Evolutionary conservation across 2,797 vertebrate genomes (phyloP).

Genomic region (Chrosomus eos): DNA sequence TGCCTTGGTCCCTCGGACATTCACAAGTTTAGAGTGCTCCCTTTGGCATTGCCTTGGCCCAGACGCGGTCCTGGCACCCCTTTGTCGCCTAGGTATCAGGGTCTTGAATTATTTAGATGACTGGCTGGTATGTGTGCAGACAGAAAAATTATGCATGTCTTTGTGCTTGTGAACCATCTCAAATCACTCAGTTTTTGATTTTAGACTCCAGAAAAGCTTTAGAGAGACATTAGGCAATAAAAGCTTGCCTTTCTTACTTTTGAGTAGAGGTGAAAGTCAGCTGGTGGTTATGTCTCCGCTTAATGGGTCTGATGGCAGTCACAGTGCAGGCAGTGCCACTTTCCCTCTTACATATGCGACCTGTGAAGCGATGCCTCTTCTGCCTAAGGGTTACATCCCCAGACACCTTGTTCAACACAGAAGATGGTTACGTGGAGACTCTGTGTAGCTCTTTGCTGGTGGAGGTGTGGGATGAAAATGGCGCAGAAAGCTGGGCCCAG

Average conservation of each 20-base stretch:
- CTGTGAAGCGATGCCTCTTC: not conserved
- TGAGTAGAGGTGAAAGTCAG: no score
- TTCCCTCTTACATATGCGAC: not conserved
- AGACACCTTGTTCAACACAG: not conserved
- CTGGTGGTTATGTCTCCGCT: no score
- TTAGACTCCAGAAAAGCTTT: not conserved
- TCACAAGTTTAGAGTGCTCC: not conserved
- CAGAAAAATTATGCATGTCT: not conserved
- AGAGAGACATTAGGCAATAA: not conserved
- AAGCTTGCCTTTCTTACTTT: no score
- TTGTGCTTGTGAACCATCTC: not conserved
- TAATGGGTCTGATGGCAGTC: not conserved
- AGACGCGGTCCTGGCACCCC: not conserved
- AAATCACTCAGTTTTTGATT: not conserved
- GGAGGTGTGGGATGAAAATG: not conserved
- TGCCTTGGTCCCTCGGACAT: no score
- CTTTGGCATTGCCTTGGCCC: not conserved
- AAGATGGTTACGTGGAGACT: not conserved
- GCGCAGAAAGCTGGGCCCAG: no score
- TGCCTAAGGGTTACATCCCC: no score
- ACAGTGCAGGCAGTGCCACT: not conserved
- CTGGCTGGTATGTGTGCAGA: not conserved
- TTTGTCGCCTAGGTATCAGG: not conserved
- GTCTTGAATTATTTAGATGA: not conserved
- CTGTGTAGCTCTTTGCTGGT: not conserved